These are phyloP conservation scores for Silvanus unidentatus DNA, from an alignment of 2,888 invertebrate species.

Conservation along the genomic window DNA sequence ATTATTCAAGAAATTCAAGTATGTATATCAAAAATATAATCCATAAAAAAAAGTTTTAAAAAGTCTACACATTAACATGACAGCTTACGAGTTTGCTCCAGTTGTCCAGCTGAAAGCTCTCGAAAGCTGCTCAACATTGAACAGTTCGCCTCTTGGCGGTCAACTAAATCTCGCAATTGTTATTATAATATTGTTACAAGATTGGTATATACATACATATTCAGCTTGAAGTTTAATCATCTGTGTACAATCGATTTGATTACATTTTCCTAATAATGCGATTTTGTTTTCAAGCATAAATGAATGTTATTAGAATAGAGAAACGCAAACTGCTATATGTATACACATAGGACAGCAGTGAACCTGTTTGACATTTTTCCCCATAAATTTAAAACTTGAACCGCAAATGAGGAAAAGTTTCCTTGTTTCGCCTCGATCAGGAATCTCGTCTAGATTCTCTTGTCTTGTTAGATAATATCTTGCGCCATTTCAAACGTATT, in stretches of 20 bases:
- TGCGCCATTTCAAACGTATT: slow-evolving; percentile 29
- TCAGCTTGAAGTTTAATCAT: slow-evolving; percentile 12
- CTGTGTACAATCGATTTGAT: not conserved
- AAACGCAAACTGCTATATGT: not conserved
- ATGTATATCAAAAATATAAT: too few relatives aligned
- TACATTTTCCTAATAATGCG: not conserved
- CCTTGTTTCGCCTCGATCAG: slow-evolving; percentile 22
- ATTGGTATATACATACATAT: slow-evolving; percentile 11
- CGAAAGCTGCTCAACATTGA: slow-evolving; percentile 10
- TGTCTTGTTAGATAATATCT: slow-evolving; percentile 34
- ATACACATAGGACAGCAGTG: not conserved
- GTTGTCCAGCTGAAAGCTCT: slow-evolving; percentile 19
- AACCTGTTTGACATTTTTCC: not conserved
- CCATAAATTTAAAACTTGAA: not conserved
- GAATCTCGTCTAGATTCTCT: slow-evolving; percentile 30
- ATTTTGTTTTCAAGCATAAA: not conserved
- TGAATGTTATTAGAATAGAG: not conserved
- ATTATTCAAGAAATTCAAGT: too few relatives aligned
- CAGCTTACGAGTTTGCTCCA: slow-evolving; percentile 29
- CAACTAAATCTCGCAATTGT: slow-evolving; percentile 21
- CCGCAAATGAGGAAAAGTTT: too few relatives aligned
- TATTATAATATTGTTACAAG: slow-evolving; percentile 29
- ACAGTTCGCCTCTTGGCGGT: slow-evolving; percentile 7
- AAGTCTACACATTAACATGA: slow-evolving; percentile 27
- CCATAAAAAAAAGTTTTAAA: too few relatives aligned